These are phyloP conservation scores for Megaceryle maxima DNA, from an alignment of 2,113 vertebrate species.

Conservation along the genomic window DNA sequence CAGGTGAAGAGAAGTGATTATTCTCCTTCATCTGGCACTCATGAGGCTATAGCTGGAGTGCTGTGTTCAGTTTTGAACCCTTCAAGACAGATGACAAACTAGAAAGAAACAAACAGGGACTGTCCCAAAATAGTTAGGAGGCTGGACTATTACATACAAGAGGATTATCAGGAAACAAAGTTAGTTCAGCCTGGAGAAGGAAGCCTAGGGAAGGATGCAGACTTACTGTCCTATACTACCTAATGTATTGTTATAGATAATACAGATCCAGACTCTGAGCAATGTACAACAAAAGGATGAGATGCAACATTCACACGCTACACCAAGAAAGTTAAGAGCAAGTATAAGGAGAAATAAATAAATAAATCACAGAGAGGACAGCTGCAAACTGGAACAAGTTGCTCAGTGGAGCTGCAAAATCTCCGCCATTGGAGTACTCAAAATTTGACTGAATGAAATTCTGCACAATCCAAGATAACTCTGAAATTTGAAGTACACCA, in stretches of 20 bases:
- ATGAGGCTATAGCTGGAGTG: background rate
- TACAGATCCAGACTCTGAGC: background rate
- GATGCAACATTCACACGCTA: background rate
- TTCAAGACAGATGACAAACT: background rate
- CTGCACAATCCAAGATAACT: background rate
- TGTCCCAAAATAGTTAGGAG: background rate
- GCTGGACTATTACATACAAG: background rate
- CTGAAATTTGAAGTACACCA: background rate
- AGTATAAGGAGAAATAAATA: background rate
- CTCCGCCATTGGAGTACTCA: background rate
- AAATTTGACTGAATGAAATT: background rate
- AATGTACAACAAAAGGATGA: background rate
- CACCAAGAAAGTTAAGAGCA: background rate
- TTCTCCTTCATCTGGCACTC: background rate
- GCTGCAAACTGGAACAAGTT: background rate
- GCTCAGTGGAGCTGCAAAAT: background rate
- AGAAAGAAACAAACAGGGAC: background rate
- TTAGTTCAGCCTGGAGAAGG: background rate
- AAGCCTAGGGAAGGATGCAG: background rate
- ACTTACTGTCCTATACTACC: background rate
- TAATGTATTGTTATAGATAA: background rate
- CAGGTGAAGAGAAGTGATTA: background rate
- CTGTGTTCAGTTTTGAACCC: background rate
- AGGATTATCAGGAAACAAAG: background rate
- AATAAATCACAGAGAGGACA: background rate